Evolutionary conservation across 2,888 invertebrate genomes (phyloP).

Genomic region (Altica lythri): DNA sequence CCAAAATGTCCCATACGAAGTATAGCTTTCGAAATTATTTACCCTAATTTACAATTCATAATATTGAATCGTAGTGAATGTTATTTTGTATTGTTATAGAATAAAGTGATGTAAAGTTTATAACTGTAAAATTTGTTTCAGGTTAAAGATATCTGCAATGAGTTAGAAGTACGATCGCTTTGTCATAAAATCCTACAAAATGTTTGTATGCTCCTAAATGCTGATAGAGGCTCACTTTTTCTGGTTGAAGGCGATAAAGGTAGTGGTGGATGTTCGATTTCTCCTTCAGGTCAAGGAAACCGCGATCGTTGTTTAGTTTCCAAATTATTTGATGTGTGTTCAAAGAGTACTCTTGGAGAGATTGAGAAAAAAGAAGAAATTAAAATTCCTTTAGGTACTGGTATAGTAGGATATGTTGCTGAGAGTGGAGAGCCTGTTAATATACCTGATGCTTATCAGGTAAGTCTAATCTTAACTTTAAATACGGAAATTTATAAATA

Average conservation of each 20-base stretch:
- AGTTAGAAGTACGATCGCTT: slow-evolving; percentile 88
- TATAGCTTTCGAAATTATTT: no score
- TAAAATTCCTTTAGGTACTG: slow-evolving; percentile 91
- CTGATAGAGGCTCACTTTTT: slow-evolving; percentile 91
- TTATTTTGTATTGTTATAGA: no score
- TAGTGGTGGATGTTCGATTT: slow-evolving; percentile 49
- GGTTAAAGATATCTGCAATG: slow-evolving; percentile 96
- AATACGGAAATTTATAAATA: no score
- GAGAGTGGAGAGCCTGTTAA: slow-evolving; percentile 91
- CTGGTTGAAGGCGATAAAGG: slow-evolving; percentile 76
- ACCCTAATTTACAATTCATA: no score
- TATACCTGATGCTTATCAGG: slow-evolving; percentile 95
- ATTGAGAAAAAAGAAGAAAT: slow-evolving; percentile 93
- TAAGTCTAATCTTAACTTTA: no score
- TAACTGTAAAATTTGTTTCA: no score
- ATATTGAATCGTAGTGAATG: no score
- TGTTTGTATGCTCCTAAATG: slow-evolving; percentile 88
- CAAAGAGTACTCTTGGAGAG: slow-evolving; percentile 88
- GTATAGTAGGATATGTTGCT: slow-evolving; percentile 94
- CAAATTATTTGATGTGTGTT: slow-evolving; percentile 93
- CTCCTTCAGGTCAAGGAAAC: slow-evolving; percentile 48
- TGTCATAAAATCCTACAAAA: slow-evolving; percentile 97
- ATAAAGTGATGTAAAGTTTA: no score
- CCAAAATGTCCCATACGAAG: no score
- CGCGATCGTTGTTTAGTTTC: slow-evolving; percentile 79